Evolutionary conservation across 2,888 invertebrate species (phyloP).

Genomic region (Eilema griseolum): DNA sequence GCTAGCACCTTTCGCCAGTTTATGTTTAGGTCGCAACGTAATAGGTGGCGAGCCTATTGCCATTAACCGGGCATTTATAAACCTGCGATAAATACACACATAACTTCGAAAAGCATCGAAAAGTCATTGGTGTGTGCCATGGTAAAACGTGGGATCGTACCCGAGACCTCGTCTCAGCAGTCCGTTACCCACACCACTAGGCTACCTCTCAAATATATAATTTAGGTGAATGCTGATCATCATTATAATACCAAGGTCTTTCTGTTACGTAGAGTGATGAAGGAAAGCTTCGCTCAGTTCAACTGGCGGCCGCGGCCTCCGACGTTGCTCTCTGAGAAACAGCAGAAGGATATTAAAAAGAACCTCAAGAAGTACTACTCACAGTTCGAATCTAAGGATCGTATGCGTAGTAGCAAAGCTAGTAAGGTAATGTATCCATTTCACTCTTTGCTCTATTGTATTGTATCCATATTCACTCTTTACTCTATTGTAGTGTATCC

Average conservation of each 20-base stretch:
- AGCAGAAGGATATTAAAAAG: constrained; percentile 98
- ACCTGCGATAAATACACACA: too few species aligned
- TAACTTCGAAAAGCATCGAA: too few species aligned
- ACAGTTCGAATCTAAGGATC: constrained; percentile 98
- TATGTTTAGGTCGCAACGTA: too few species aligned
- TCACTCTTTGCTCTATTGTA: constrained; percentile 78
- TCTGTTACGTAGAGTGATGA: constrained; percentile 88
- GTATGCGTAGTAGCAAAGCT: constrained; percentile 95
- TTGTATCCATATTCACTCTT: too few species aligned
- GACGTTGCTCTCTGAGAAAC: constrained; percentile 93
- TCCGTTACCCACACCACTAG: too few species aligned
- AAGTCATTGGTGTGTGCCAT: too few species aligned
- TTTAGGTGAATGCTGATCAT: background rate
- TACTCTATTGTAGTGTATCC: constrained; percentile 80
- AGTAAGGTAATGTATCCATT: constrained; percentile 90
- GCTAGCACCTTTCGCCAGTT: too few species aligned
- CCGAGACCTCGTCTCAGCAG: too few species aligned
- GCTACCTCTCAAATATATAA: too few species aligned
- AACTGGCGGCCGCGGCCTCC: constrained; percentile 98
- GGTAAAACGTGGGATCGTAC: too few species aligned
- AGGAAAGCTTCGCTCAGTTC: constrained; percentile 97
- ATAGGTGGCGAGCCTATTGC: too few species aligned
- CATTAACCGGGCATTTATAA: too few species aligned
- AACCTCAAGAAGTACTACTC: constrained; percentile 98
- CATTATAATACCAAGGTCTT: background rate